These are phyloP conservation scores for Steinernema hermaphroditum DNA, from an alignment of 2,888 invertebrate genomes.

Conservation along the genomic window DNA sequence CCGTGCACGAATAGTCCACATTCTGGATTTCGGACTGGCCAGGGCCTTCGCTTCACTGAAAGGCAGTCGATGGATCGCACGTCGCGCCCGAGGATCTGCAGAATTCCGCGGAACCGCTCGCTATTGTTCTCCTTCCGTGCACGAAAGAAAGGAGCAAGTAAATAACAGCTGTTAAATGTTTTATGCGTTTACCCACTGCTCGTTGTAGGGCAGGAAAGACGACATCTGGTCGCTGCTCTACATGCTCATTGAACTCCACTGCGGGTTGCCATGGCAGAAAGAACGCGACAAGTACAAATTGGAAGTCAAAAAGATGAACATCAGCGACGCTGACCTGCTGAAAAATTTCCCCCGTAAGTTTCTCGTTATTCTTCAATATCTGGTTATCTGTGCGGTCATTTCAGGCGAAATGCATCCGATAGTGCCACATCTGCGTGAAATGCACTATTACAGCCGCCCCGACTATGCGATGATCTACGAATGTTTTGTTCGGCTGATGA, in stretches of 20 bases:
- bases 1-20: slow-evolving; percentile 47
- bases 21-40: slow-evolving; percentile 57
- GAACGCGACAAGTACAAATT: slow-evolving; percentile 42
- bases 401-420: slow-evolving; percentile 42
- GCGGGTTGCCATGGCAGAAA: slow-evolving; percentile 58
- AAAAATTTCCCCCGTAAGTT: slow-evolving; percentile 48
- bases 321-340: slow-evolving; percentile 43
- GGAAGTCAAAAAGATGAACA: slow-evolving; percentile 42
- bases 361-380: neutral
- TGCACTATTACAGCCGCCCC: slow-evolving; percentile 51
- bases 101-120: slow-evolving; percentile 61
- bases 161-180: no score
- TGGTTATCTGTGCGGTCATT: neutral
- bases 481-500: slow-evolving; percentile 35
- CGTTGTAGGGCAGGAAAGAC: slow-evolving; percentile 37
- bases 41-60: slow-evolving; percentile 11
- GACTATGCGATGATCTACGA: slow-evolving; percentile 44
- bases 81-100: slow-evolving; percentile 50
- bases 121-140: slow-evolving; percentile 57
- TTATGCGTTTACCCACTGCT: no score
- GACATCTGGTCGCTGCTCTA: slow-evolving; percentile 43
- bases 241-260: slow-evolving; percentile 72
- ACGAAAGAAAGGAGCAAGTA: slow-evolving; percentile 48
- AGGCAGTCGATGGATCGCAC: slow-evolving; percentile 41
- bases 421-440: slow-evolving; percentile 42